Percentiles rank a stretch among this genome's conserved stretches.
These are phyloP conservation scores for Holacanthella duospinosa DNA, from an alignment of 2,888 invertebrate genomes.

Conservation along the genomic window DNA sequence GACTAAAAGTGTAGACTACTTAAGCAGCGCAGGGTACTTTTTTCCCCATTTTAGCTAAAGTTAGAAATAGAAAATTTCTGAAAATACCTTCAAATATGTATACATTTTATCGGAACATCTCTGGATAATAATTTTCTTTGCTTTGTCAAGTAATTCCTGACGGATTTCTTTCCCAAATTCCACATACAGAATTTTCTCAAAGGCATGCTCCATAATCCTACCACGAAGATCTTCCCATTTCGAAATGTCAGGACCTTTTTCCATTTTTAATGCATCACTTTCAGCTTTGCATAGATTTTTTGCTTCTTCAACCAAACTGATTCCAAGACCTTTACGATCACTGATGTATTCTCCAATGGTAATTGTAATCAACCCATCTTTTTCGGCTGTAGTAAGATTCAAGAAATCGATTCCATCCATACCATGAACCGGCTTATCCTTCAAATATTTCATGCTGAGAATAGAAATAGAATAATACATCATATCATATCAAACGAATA, in stretches of 20 bases:
- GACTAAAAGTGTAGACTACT: too few relatives aligned
- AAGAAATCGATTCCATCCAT: conserved; percentile 3
- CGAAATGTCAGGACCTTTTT: background rate
- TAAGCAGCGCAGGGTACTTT: too few relatives aligned
- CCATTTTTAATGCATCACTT: background rate
- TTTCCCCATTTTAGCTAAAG: background rate
- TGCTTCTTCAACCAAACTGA: background rate
- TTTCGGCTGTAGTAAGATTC: background rate
- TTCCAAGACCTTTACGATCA: background rate
- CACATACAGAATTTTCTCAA: background rate
- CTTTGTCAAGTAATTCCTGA: background rate
- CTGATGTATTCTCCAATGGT: conserved; percentile 1
- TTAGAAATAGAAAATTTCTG: background rate
- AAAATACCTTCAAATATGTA: background rate
- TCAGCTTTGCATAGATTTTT: background rate
- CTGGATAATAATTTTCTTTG: background rate
- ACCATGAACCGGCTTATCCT: background rate
- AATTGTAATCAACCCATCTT: background rate
- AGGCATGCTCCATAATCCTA: background rate
- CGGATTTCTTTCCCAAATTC: conserved; percentile 6
- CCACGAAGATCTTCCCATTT: conserved; percentile 1
- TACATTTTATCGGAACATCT: background rate
- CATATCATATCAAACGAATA: too few relatives aligned
- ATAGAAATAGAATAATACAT: background rate
- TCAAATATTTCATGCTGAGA: conserved; percentile 8